Percentiles rank a stretch among this genome's conserved stretches.
Conservation (phyloP, 2,888 invertebrate genomes). For the Leptopilina myrica region DNA sequence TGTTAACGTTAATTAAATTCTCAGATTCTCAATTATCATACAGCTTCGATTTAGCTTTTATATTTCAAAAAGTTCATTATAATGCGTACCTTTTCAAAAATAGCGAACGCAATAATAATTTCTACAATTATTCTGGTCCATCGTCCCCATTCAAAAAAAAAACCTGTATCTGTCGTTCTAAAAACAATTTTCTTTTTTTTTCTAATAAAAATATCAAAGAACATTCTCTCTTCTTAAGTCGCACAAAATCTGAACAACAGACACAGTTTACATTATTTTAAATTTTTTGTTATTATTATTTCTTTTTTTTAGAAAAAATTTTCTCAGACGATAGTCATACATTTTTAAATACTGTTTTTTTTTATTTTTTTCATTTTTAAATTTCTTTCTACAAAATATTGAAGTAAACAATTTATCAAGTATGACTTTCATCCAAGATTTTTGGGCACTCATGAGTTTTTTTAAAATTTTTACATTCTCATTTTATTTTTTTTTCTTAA, state of each 20-base stretch:
- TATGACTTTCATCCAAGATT: conserved; percentile 28
- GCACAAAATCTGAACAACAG: conserved; percentile 14
- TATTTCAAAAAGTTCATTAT: conserved; percentile 53
- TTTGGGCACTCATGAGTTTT: conserved; percentile 15
- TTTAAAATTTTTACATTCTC: too few species aligned
- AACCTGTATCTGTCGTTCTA: conserved; percentile 46
- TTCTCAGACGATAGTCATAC: conserved; percentile 26
- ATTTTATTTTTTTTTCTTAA: background rate
- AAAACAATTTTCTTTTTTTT: background rate
- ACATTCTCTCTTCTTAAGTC: background rate
- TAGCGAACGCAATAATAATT: conserved; percentile 57
- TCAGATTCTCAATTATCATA: conserved; percentile 56
- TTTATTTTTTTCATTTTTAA: background rate
- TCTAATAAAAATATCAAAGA: conserved; percentile 18
- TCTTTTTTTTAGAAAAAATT: conserved; percentile 1
- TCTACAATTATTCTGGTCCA: conserved; percentile 61
- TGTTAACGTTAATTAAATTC: conserved; percentile 59
- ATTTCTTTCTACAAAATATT: conserved; percentile 36
- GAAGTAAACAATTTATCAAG: conserved; percentile 26
- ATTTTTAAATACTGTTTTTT: conserved; percentile 3
- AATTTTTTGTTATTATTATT: background rate
- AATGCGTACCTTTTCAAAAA: conserved; percentile 54
- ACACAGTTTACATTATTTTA: conserved; percentile 25
- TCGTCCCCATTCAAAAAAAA: conserved; percentile 54
- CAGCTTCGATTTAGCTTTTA: conserved; percentile 58